These are phyloP conservation scores for Cryptocheilus praepositus DNA, from an alignment of 2,888 invertebrate genomes.

Conservation along the genomic window DNA sequence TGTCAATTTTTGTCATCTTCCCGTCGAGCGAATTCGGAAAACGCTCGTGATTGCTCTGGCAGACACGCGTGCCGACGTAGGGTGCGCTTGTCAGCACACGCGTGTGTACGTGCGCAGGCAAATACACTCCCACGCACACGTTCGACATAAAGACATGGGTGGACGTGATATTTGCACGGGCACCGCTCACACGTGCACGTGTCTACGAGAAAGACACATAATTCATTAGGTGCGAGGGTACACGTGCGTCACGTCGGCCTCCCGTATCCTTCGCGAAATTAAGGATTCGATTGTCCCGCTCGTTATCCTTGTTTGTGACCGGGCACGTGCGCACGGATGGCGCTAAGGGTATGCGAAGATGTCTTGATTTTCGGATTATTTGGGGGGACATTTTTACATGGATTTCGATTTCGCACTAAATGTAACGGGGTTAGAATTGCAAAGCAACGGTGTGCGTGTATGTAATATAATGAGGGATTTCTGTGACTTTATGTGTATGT, in stretches of 20 bases:
- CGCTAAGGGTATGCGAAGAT: background rate
- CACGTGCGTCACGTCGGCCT: background rate
- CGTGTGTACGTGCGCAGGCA: background rate
- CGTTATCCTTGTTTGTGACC: slow-evolving; percentile 25
- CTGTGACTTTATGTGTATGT: no score
- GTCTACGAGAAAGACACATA: background rate
- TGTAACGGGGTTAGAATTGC: no score
- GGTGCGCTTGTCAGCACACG: no score
- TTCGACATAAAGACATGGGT: no score
- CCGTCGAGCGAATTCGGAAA: slow-evolving; percentile 1
- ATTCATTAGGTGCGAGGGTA: slow-evolving; percentile 9
- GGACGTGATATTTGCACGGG: background rate
- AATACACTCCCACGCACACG: no score
- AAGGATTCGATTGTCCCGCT: slow-evolving; percentile 29
- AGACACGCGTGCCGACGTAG: background rate
- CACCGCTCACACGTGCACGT: no score
- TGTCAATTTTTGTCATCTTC: background rate
- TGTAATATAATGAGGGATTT: no score
- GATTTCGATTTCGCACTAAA: no score
- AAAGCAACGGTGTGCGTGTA: no score
- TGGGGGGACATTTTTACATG: no score
- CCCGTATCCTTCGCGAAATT: slow-evolving; percentile 16
- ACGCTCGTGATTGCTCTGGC: background rate
- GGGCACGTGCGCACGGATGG: background rate
- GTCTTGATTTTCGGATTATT: no score